phyloP scores from a whole-genome alignment of 1,140 invertebrate species.

The Neodiprion fabricii region DNA sequence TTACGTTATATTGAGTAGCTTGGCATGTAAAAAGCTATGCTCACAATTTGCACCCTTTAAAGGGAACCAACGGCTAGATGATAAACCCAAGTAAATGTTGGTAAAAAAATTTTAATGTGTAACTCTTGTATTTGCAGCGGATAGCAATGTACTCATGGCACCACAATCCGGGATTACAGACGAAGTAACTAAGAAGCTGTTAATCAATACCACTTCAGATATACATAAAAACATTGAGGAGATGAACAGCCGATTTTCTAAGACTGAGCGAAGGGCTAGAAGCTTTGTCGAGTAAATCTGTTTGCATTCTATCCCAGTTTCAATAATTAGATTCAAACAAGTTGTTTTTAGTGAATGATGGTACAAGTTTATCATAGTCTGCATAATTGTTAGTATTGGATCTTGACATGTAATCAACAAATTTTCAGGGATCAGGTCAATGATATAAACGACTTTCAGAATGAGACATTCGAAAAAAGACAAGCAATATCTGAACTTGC shows the following conservation, averaged over 20 bases:
- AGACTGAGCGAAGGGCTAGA: conserved; percentile 30
- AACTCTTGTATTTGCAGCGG: conserved; percentile 20
- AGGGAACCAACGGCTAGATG: too few relatives aligned
- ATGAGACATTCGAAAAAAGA: conserved; percentile 37
- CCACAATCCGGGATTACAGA: conserved; percentile 31
- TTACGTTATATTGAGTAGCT: too few relatives aligned
- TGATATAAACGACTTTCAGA: conserved; percentile 30
- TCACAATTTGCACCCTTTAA: too few relatives aligned
- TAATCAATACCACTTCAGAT: conserved; percentile 30
- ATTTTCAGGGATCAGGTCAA: conserved; percentile 32
- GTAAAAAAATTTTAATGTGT: conserved; percentile 16
- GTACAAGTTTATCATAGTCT: background rate
- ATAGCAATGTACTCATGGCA: conserved; percentile 25
- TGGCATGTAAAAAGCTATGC: too few relatives aligned
- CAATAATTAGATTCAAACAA: background rate
- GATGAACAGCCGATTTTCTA: conserved; percentile 9
- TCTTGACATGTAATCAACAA: background rate
- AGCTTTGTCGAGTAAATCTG: conserved; percentile 32
- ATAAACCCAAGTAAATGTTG: background rate
- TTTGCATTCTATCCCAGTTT: conserved; percentile 14
- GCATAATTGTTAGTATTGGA: conserved; percentile 8
- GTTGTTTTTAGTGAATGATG: conserved; percentile 1
- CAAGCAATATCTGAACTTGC: conserved; percentile 28
- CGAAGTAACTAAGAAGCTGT: conserved; percentile 33
- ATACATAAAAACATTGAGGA: conserved; percentile 15